phyloP scores from a whole-genome alignment of 2,113 vertebrate genomes.

The Lucifuga dentata region DNA sequence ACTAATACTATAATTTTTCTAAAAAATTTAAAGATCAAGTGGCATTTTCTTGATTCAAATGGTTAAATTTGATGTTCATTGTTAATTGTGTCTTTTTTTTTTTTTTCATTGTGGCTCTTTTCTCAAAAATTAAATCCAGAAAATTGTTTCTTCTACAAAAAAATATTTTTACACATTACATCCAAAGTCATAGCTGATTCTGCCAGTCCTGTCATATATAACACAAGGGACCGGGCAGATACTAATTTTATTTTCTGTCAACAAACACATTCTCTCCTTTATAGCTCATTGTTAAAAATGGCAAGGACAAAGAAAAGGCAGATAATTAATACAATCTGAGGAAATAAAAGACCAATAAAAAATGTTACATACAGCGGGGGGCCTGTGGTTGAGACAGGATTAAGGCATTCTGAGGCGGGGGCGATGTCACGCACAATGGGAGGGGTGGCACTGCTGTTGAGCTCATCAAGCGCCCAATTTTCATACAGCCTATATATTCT shows the following conservation, averaged over 20 bases:
- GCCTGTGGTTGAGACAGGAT: not conserved
- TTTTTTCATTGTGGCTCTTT: no score
- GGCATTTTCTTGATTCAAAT: no score
- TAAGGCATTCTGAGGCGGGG: not conserved
- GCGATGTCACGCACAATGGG: not conserved
- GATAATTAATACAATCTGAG: slow-evolving; percentile 18
- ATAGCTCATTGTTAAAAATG: not conserved
- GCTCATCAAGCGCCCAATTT: slow-evolving; percentile 48
- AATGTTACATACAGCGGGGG: slow-evolving; percentile 5
- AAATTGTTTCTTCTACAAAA: no score
- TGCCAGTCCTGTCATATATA: slow-evolving; percentile 8
- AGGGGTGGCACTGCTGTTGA: not conserved
- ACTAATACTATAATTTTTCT: no score
- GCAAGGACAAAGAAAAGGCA: not conserved
- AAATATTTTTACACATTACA: no score
- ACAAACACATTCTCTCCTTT: not conserved
- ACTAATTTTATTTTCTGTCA: slow-evolving; percentile 21
- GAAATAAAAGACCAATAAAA: not conserved
- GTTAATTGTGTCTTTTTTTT: no score
- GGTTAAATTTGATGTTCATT: no score
- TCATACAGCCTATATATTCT: slow-evolving; percentile 23
- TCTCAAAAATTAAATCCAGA: no score
- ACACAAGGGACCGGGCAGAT: not conserved
- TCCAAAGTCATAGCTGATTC: not conserved
- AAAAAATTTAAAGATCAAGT: no score